These are phyloP conservation scores for Corythoichthys intestinalis DNA, from an alignment of 2,113 vertebrate genomes.

Conservation along the genomic window DNA sequence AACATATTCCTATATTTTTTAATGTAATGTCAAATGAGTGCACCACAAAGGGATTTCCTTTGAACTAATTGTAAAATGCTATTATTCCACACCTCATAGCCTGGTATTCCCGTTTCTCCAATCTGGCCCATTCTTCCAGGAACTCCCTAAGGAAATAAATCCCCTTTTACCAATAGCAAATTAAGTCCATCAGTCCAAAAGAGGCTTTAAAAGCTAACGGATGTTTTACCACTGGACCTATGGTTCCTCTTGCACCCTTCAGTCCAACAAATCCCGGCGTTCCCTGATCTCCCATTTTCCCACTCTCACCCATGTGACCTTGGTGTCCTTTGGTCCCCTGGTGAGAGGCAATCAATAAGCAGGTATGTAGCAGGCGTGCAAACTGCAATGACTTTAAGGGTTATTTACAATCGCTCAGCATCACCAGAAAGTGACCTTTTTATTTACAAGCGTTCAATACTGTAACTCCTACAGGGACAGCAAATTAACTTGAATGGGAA, in stretches of 20 bases:
- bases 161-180: conserved; percentile 5
- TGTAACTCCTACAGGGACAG: background rate
- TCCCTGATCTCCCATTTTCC: conserved; percentile 79
- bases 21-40: too few relatives aligned
- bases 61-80: background rate
- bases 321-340: conserved; percentile 90
- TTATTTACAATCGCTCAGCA: conserved; percentile 6
- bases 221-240: conserved; percentile 81
- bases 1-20: too few relatives aligned
- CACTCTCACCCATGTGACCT: conserved; percentile 86
- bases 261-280: conserved; percentile 81
- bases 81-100: conserved; percentile 77
- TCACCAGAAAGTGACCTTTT: background rate
- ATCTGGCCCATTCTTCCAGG: conserved; percentile 86
- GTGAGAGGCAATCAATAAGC: conserved; percentile 25
- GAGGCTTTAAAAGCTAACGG: background rate
- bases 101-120: conserved; percentile 83
- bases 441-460: conserved; percentile 8
- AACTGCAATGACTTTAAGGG: background rate
- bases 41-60: too few relatives aligned
- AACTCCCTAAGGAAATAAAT: conserved; percentile 74
- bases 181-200: conserved; percentile 4
- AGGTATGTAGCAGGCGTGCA: conserved; percentile 13
- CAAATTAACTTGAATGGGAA: conserved; percentile 8
- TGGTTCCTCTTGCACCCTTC: conserved; percentile 90